phyloP scores from a whole-genome alignment of 2,797 vertebrate species.

The Acipenser ruthenus region DNA sequence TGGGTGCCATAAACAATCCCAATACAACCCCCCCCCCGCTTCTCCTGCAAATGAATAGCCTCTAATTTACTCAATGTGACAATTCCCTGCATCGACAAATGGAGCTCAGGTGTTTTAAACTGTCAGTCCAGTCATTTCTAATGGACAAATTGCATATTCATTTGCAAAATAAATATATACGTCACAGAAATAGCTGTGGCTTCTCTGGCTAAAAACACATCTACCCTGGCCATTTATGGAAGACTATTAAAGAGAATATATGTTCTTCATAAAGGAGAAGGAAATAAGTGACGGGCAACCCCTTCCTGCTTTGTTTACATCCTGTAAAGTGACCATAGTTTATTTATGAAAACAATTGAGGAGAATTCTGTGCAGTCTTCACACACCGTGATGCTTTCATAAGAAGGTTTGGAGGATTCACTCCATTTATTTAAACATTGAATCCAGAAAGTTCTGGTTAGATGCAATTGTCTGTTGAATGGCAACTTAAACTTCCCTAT shows the following conservation, averaged over 20 bases:
- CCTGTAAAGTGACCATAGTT: background rate
- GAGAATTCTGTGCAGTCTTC: too few relatives aligned
- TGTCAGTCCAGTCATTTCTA: slow-evolving; percentile 5
- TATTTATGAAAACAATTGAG: background rate
- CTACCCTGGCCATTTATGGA: background rate
- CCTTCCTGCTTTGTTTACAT: background rate
- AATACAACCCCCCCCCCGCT: background rate
- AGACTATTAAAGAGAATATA: background rate
- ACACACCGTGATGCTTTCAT: too few relatives aligned
- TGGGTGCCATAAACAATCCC: background rate
- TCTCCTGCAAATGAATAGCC: background rate
- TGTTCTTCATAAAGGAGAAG: background rate
- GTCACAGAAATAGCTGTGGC: background rate
- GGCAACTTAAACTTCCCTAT: too few relatives aligned
- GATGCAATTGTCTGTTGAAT: too few relatives aligned
- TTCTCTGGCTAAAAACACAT: background rate
- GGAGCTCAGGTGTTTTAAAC: slow-evolving; percentile 6
- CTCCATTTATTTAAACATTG: too few relatives aligned
- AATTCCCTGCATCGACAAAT: slow-evolving; percentile 2
- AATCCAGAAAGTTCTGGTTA: too few relatives aligned
- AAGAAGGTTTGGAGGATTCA: too few relatives aligned
- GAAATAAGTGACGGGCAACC: background rate
- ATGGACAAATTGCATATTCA: background rate
- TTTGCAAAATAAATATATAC: background rate
- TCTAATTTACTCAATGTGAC: slow-evolving; percentile 14